Evolutionary conservation across 2,113 vertebrate species (phyloP).

Genomic region (Pandion haliaetus): DNA sequence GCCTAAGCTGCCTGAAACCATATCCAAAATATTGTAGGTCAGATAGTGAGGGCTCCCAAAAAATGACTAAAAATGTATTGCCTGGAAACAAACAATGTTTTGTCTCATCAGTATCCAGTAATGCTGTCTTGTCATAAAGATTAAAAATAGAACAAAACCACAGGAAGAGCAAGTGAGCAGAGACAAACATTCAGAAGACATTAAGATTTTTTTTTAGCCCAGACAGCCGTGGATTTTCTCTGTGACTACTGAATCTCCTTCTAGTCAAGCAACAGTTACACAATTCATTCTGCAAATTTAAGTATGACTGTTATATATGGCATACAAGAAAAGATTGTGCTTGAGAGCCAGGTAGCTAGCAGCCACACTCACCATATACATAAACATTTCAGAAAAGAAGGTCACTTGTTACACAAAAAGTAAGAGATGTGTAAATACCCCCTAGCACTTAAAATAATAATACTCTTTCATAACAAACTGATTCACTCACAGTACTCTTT

Average conservation of each 20-base stretch:
- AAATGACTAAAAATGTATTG: neutral
- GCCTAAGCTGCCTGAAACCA: neutral
- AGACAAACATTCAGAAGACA: neutral
- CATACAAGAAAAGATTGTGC: neutral
- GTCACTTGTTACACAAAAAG: neutral
- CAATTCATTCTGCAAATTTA: neutral
- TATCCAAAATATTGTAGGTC: neutral
- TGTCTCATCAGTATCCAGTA: constrained; percentile 38
- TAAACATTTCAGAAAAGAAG: neutral
- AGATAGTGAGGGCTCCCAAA: neutral
- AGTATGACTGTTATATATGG: neutral
- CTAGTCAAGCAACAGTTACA: neutral
- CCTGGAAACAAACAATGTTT: neutral
- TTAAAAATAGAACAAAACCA: constrained; percentile 35
- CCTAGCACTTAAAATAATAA: neutral
- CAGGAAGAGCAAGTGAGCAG: neutral
- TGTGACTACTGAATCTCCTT: neutral
- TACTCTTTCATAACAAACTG: neutral
- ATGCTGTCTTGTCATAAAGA: neutral
- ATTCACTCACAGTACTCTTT: neutral
- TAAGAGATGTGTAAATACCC: neutral
- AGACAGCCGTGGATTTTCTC: neutral
- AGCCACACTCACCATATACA: neutral
- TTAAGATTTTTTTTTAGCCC: neutral
- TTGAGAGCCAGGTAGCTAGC: neutral